Percentiles rank a stretch among this genome's conserved stretches.
Conservation (phyloP, 2,797 vertebrate genomes). For the Lycodopsis pacificus region DNA sequence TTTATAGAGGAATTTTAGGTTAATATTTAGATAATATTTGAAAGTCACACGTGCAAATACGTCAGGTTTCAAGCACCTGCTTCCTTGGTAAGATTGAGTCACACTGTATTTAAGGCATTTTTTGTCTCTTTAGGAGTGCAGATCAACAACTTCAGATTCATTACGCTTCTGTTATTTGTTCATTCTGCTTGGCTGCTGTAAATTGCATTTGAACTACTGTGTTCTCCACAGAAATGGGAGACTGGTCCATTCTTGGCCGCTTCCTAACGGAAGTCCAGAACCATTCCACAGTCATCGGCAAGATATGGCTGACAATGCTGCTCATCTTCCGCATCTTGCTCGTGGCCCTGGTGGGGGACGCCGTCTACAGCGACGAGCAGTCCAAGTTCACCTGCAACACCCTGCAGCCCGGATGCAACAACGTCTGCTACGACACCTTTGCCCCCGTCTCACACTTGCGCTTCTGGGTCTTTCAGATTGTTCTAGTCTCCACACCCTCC, state of each 20-base stretch:
- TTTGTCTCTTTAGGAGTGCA: not conserved
- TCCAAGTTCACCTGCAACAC: slow-evolving; percentile 83
- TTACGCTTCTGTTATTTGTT: not conserved
- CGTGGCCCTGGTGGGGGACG: slow-evolving; percentile 79
- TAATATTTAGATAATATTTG: slow-evolving; percentile 20
- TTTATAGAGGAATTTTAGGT: not conserved
- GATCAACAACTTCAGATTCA: not conserved
- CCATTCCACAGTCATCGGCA: slow-evolving; percentile 80
- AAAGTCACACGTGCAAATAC: slow-evolving; percentile 11
- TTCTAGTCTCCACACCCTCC: slow-evolving; percentile 79
- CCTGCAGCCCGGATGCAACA: slow-evolving; percentile 82
- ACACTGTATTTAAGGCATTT: not conserved
- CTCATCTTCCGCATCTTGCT: slow-evolving; percentile 83
- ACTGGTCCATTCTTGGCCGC: slow-evolving; percentile 82
- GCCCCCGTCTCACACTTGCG: slow-evolving; percentile 79
- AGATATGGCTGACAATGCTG: slow-evolving; percentile 84
- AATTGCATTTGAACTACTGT: not conserved
- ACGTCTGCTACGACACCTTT: slow-evolving; percentile 79
- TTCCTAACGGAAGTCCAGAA: slow-evolving; percentile 83
- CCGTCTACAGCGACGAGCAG: slow-evolving; percentile 79
- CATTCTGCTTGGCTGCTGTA: not conserved
- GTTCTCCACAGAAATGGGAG: slow-evolving; percentile 72
- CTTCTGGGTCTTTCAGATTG: slow-evolving; percentile 85
- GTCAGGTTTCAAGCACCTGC: slow-evolving; percentile 13
- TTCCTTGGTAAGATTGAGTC: slow-evolving; percentile 16